Conservation (phyloP, 2,113 vertebrate species). For the Burhinus oedicnemus region DNA sequence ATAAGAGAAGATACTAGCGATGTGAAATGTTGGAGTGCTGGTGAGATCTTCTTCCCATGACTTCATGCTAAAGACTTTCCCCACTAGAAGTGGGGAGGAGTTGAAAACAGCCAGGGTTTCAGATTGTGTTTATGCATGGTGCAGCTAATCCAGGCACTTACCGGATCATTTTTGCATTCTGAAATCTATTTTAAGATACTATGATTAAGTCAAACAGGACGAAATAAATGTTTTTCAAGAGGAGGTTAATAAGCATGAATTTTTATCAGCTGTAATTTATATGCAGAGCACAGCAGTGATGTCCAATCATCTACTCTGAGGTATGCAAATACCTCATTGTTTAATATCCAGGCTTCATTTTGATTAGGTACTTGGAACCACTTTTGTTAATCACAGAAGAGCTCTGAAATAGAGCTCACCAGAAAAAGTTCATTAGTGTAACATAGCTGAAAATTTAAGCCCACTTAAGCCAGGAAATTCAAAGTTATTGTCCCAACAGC, state of each 20-base stretch:
- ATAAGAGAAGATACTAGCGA: neutral
- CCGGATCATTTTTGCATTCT: neutral
- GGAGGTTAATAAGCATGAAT: conserved; percentile 16
- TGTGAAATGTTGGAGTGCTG: neutral
- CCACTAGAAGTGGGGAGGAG: neutral
- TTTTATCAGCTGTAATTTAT: neutral
- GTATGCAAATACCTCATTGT: conserved; percentile 33
- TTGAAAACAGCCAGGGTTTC: neutral
- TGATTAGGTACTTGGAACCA: conserved; percentile 33
- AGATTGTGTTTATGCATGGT: accelerated
- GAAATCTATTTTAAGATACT: conserved; percentile 1
- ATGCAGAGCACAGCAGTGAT: neutral
- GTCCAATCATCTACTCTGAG: conserved; percentile 9
- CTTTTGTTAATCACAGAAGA: conserved; percentile 30
- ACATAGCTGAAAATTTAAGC: conserved; percentile 4
- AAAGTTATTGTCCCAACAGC: conserved; percentile 18
- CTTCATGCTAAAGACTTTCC: neutral
- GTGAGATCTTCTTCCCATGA: neutral
- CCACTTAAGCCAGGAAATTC: neutral
- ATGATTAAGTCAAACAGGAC: neutral
- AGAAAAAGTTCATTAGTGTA: conserved; percentile 20
- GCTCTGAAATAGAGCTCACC: neutral
- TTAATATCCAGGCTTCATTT: neutral
- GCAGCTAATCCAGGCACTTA: neutral
- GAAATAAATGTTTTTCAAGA: conserved; percentile 13